Base-by-base conservation (phyloP, 2,113 vertebrate genomes). In the Fulmarus glacialis region DNA sequence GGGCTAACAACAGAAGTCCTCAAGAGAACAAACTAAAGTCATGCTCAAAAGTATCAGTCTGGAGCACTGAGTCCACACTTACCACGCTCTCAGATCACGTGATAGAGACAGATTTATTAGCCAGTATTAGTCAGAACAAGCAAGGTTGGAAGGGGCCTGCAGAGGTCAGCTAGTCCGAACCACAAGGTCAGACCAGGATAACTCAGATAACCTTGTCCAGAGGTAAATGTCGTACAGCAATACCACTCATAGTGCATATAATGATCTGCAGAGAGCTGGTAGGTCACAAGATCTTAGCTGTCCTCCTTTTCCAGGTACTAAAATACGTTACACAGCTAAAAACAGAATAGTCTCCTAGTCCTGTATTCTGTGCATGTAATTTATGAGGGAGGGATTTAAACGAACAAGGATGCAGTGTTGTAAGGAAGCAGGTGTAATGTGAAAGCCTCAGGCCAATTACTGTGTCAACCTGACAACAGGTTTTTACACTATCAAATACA, bases 21-120 rank as follows among this genome's bases (percentile, higher is more conserved):
- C 45, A 70, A 53, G 53, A 18, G 63, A 80, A 59, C 15, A 86
- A 59, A 20, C 12, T 43, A 12, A 74, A 73, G 55, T 23, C 47
- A 24, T 8, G 23, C 58, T 77, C 70, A 66, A 23, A 87, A 83
- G 17, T 5, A 16, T 7, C 17, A 40, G 20, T 43, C 52, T 26
- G 17, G n/a, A 64, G 24, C n/a, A n/a, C 26, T 4, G 26, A 40
- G 17, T 15, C 17, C 62, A 62, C 9, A 2, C 42, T 66, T 66
- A 14, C 13, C 52, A 38, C 26, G 3, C 59, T 32, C 30, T 32
- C 32, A 47, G 68, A 47, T 26, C 11, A 38, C 0, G 0, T 1
- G 10, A 26, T 2, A 55, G 8, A 40, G 11, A 23, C 11, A 43
- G 29, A 52, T 73, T 82, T 52, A 48, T 53, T 38, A 47, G 34